Base-by-base conservation (phyloP, 2,113 vertebrate genomes). In the Calidris pygmaea region DNA sequence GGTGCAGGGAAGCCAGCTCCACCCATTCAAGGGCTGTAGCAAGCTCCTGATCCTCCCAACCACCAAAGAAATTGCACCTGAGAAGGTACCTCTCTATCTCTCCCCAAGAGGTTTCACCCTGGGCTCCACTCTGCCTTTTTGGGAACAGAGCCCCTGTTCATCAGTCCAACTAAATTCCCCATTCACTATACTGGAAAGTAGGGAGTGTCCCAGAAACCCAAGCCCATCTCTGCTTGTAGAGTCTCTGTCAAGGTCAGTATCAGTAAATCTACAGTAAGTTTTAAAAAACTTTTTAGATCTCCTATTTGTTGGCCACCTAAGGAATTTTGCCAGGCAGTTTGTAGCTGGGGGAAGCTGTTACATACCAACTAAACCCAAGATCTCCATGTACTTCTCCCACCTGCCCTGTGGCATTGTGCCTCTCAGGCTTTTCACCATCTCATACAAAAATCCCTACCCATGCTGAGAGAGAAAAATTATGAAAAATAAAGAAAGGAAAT, bases 341-440 rank as follows among this genome's bases (percentile, higher is more conserved):
- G 2, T 1, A 83, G 78, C 58, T 92, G 79, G 27, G 53, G 27
- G 76, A 86, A 85, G 34, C 7, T 60, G 45, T 21, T 21, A 6
- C 3, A 1, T 9, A 60, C 23, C 30, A 70, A 2, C 15, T 18
- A 35, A 76, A 58, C 3, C 2, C 8, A 20, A 35, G 26, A 55
- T 35, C 18, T 41, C n/a, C 0, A 0, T 10, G 45, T 45, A 12
- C 14, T 56, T 52, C 56, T 71, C 45, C 23, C 27, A n/a, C 22
- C n/a, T 1, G 3, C 21, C n/a, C 62, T 8, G 16, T 1, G 14
- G 47, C 52, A 24, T 11, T 35, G 32, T 45, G 37, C 10, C 58
- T 45, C 41, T 9, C 3, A 5, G 47, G 27, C 16, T 82, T 85
- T 70, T 43, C 50, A 70, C 2, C 22, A 14, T 7, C 10, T 58